These are phyloP conservation scores for Novumbra hubbsi DNA, from an alignment of 2,797 vertebrate genomes.

Conservation along the genomic window DNA sequence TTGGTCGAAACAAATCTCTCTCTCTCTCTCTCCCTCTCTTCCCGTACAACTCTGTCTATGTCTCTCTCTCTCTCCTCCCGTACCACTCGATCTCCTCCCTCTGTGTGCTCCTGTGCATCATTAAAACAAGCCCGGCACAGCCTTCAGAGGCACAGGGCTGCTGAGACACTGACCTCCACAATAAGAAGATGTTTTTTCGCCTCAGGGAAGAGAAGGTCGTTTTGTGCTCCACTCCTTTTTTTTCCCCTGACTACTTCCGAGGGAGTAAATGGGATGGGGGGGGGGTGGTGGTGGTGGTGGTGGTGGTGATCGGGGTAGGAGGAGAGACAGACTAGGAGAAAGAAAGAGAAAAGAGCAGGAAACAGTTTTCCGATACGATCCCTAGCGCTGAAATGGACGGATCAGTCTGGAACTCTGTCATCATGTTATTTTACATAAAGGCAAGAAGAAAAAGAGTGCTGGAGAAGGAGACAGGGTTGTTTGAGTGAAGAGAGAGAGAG, in stretches of 20 bases:
- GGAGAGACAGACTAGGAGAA: slow-evolving; percentile 19
- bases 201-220: slow-evolving; percentile 76
- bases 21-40: neutral
- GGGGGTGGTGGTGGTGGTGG: slow-evolving; percentile 37
- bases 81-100: slow-evolving; percentile 41
- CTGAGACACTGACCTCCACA: slow-evolving; percentile 73
- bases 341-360: slow-evolving; percentile 44
- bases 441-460: neutral
- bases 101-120: slow-evolving; percentile 68
- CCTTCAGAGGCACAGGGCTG: slow-evolving; percentile 68
- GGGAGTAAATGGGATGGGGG: slow-evolving; percentile 72
- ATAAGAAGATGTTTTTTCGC: slow-evolving; percentile 75
- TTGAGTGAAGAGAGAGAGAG: slow-evolving; percentile 5
- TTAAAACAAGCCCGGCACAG: slow-evolving; percentile 75
- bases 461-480: neutral
- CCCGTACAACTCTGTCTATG: slow-evolving; percentile 29
- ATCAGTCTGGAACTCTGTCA: slow-evolving; percentile 43
- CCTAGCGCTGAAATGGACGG: slow-evolving; percentile 26
- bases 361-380: slow-evolving; percentile 30
- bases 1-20: slow-evolving; percentile 33
- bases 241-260: slow-evolving; percentile 56
- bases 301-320: slow-evolving; percentile 59
- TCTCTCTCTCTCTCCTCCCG: slow-evolving; percentile 20
- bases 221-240: slow-evolving; percentile 65
- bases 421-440: neutral